Evolutionary conservation across 2,113 vertebrate genomes (phyloP).

Genomic region (Dromiciops gliroides): DNA sequence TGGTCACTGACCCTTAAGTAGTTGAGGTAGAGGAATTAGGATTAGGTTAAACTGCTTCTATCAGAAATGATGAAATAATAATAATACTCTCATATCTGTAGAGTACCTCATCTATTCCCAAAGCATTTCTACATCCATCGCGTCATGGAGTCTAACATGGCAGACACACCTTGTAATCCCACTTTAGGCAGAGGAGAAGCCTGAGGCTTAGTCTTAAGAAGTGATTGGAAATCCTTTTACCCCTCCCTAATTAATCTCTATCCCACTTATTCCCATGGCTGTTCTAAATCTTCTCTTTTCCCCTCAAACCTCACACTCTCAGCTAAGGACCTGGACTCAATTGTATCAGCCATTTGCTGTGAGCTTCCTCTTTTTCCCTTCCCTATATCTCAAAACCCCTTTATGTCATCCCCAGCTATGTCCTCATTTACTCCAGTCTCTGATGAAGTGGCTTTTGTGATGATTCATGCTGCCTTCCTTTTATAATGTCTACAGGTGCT

Average conservation of each 20-base stretch:
- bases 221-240: neutral
- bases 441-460: neutral
- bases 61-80: neutral
- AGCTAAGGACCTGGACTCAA: neutral
- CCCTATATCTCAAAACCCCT: neutral
- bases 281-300: neutral
- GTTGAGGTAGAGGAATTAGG: neutral
- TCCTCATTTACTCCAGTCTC: no score
- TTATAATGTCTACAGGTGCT: neutral
- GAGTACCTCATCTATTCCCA: neutral
- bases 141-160: neutral
- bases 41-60: neutral
- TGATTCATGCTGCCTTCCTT: neutral
- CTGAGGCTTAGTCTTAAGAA: neutral
- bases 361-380: neutral
- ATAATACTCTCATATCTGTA: neutral
- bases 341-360: neutral
- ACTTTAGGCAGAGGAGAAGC: neutral
- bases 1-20: neutral
- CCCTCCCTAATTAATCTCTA: neutral
- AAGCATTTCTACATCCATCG: neutral
- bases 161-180: neutral
- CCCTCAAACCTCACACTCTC: neutral
- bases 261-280: neutral
- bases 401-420: neutral